Percentiles rank a stretch among this genome's conserved stretches.
Conservation (phyloP, 1,140 invertebrate species). For the Babylonia areolata region DNA sequence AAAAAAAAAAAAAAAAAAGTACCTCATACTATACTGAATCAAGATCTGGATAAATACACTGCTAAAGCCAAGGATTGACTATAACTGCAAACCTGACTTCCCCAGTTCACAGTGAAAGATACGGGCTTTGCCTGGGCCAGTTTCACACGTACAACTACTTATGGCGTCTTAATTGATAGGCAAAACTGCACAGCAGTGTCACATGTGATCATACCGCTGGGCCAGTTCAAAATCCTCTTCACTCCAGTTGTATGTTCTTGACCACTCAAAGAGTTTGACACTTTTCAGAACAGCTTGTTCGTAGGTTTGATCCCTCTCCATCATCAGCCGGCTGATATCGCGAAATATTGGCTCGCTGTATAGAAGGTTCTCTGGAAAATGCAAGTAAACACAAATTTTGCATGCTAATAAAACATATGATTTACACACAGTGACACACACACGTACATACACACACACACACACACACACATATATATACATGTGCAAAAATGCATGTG, state of each 20-base stretch:
- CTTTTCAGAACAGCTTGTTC: conserved; percentile 51
- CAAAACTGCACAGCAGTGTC: background rate
- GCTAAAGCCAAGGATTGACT: too few species aligned
- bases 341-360: conserved; percentile 49
- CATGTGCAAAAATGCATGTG: background rate
- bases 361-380: conserved; percentile 50
- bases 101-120: too few species aligned
- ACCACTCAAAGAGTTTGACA: conserved; percentile 53
- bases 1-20: too few species aligned
- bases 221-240: conserved; percentile 50
- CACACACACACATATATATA: background rate
- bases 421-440: background rate
- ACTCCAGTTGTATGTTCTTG: conserved; percentile 45
- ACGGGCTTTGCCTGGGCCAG: too few species aligned
- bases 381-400: too few species aligned
- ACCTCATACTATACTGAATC: too few species aligned
- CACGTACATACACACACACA: background rate
- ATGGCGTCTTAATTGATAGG: too few species aligned
- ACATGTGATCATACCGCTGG: conserved; percentile 32
- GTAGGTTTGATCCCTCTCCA: conserved; percentile 47
- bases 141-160: too few species aligned
- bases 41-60: too few species aligned
- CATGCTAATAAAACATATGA: background rate
- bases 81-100: too few species aligned
- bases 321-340: conserved; percentile 35